phyloP scores from a whole-genome alignment of 2,113 vertebrate genomes.

The Centropus unirufus region DNA sequence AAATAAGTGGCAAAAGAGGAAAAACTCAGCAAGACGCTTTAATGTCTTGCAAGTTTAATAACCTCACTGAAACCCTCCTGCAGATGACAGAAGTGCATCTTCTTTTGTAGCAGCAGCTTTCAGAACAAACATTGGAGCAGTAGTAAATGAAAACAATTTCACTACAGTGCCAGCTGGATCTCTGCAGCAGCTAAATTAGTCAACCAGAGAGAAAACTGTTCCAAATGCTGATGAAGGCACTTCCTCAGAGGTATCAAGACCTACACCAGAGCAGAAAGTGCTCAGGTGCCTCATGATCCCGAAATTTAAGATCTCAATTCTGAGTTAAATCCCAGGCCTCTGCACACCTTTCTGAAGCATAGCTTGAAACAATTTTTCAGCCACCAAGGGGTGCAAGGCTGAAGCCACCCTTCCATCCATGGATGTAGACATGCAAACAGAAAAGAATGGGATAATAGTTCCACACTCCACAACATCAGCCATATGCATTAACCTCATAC shows the following conservation, averaged over 20 bases:
- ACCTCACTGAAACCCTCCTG: conserved; percentile 1
- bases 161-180: neutral
- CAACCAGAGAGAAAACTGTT: neutral
- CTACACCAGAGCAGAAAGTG: neutral
- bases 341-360: neutral
- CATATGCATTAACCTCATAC: neutral
- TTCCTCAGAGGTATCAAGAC: neutral
- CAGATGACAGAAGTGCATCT: neutral
- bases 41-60: neutral
- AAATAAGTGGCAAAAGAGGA: conserved; percentile 47
- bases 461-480: neutral
- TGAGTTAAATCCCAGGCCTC: neutral
- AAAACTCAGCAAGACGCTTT: conserved; percentile 59
- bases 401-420: neutral
- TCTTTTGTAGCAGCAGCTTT: neutral
- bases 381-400: too few species aligned
- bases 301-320: neutral
- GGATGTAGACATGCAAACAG: neutral
- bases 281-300: neutral
- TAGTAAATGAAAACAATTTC: neutral
- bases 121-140: neutral
- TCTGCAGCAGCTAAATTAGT: neutral
- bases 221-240: neutral
- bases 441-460: neutral
- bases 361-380: neutral